Conservation (phyloP, 2,888 invertebrate genomes). For the Latheticus oryzae region DNA sequence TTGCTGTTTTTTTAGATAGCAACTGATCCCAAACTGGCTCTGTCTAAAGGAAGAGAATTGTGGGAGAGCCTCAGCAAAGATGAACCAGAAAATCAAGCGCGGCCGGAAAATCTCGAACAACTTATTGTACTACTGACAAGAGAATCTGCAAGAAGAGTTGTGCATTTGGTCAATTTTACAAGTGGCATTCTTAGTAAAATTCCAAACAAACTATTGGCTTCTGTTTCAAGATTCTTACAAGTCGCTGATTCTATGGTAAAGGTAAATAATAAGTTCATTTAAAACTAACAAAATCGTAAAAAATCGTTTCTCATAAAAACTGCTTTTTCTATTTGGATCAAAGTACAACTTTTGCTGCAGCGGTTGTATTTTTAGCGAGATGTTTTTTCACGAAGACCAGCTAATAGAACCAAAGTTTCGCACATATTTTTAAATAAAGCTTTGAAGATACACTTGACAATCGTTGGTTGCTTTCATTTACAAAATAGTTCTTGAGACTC, state of each 20-base stretch:
- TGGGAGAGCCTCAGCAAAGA: constrained; percentile 79
- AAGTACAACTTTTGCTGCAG: no score
- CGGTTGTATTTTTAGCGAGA: constrained; percentile 38
- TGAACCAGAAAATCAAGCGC: constrained; percentile 87
- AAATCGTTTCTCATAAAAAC: no score
- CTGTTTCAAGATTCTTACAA: constrained; percentile 69
- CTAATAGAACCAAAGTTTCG: constrained; percentile 52
- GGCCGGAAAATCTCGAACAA: constrained; percentile 83
- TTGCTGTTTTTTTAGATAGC: constrained; percentile 73
- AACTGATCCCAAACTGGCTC: constrained; percentile 81
- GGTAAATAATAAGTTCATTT: constrained; percentile 63
- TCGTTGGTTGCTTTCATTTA: constrained; percentile 49
- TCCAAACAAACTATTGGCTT: constrained; percentile 64
- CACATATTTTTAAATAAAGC: constrained; percentile 57
- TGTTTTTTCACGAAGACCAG: constrained; percentile 14
- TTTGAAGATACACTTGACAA: constrained; percentile 53
- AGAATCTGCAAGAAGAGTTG: constrained; percentile 81
- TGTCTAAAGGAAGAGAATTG: constrained; percentile 78
- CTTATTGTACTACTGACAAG: constrained; percentile 79
- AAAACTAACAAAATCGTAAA: background rate
- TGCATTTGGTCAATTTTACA: constrained; percentile 82
- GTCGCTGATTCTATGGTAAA: constrained; percentile 75
- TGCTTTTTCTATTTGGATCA: no score
- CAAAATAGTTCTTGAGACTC: constrained; percentile 44
- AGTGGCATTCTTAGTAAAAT: constrained; percentile 70